Percentiles rank a stretch among this genome's conserved stretches.
These are phyloP conservation scores for Sylvietta virens DNA, from an alignment of 2,113 vertebrate species.

Conservation along the genomic window DNA sequence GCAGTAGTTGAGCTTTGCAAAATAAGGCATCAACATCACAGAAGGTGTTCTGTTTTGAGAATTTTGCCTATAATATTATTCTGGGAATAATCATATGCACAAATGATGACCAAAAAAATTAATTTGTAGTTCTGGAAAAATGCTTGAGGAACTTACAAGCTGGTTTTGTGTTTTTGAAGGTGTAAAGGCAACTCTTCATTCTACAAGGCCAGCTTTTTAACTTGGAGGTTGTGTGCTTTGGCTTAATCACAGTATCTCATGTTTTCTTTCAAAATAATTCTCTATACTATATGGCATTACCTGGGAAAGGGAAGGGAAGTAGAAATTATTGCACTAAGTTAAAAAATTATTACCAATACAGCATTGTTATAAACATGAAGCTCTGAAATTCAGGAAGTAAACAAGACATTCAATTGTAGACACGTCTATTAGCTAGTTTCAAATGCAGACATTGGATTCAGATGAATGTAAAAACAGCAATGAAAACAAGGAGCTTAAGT, in stretches of 20 bases:
- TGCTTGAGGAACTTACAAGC: background rate
- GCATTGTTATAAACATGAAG: background rate
- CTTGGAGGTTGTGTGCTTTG: background rate
- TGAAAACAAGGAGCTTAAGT: background rate
- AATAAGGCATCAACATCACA: background rate
- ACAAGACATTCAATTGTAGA: background rate
- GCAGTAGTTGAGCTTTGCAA: background rate
- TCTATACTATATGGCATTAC: background rate
- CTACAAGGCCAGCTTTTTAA: background rate
- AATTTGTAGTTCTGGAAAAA: background rate
- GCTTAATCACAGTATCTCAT: background rate
- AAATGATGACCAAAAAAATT: background rate
- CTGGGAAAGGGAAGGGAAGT: background rate
- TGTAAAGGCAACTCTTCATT: background rate
- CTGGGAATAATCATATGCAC: background rate
- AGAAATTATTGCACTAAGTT: background rate
- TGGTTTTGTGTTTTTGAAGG: background rate
- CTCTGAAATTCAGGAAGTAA: background rate
- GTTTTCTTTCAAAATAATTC: background rate
- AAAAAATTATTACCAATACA: background rate
- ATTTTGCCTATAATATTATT: background rate
- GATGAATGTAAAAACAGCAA: background rate
- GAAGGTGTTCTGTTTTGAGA: background rate
- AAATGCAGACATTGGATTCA: background rate
- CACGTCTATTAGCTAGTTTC: background rate